Conservation (phyloP, 2,797 vertebrate genomes). For the Schizopygopsis malacanthus region DNA sequence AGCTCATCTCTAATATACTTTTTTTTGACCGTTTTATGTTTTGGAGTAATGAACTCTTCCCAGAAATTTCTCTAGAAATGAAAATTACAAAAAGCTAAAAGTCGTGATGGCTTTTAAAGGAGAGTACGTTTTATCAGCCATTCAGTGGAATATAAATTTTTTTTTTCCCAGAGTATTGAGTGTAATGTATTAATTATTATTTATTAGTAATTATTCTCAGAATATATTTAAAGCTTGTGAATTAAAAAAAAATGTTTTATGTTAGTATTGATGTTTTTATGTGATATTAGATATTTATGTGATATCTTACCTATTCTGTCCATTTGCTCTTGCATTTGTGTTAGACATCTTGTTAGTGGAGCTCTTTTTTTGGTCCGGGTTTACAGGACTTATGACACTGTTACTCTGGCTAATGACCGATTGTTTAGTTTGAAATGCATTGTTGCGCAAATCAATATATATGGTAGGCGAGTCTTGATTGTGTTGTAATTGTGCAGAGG, state of each 20-base stretch:
- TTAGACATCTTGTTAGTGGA: conserved; percentile 3
- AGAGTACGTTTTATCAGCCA: not conserved
- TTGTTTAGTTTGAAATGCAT: conserved; percentile 55
- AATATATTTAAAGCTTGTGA: not conserved
- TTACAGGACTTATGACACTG: conserved; percentile 18
- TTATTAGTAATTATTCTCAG: too few relatives aligned
- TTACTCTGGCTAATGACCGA: conserved; percentile 33
- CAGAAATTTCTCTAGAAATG: conserved; percentile 61
- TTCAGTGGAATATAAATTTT: not conserved
- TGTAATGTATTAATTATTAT: not conserved
- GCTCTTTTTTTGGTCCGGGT: not conserved
- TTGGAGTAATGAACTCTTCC: conserved; percentile 63
- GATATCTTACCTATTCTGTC: conserved; percentile 10
- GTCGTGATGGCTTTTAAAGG: not conserved
- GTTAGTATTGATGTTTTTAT: not conserved
- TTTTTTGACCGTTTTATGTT: conserved; percentile 56
- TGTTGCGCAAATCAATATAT: conserved; percentile 64
- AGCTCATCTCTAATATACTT: conserved; percentile 39
- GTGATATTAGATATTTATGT: not conserved
- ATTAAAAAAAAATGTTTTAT: not conserved
- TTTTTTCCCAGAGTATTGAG: not conserved
- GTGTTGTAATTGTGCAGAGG: conserved; percentile 37
- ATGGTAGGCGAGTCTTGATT: conserved; percentile 60
- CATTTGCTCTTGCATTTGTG: conserved; percentile 4
- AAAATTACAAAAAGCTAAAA: not conserved